Evolutionary conservation across 2,797 vertebrate species (phyloP).

Genomic region (Xenopus petersii): DNA sequence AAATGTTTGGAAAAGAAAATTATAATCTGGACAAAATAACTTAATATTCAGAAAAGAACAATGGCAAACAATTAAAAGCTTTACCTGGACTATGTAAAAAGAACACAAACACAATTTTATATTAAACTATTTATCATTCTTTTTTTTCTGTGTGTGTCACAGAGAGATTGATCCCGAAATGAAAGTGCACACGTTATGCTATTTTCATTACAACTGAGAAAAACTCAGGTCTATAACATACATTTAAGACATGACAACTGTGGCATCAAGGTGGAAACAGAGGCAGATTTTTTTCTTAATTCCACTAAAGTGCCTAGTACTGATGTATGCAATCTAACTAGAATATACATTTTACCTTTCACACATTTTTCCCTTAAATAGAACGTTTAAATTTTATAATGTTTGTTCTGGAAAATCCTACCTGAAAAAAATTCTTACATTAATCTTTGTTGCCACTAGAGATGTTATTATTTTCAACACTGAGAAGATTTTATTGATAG

Average conservation of each 20-base stretch:
- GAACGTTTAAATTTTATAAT: too few relatives aligned
- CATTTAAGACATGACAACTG: conserved; percentile 63
- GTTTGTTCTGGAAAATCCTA: too few relatives aligned
- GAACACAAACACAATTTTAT: conserved; percentile 35
- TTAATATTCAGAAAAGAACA: conserved; percentile 53
- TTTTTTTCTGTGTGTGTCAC: conserved; percentile 62
- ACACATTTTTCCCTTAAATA: too few relatives aligned
- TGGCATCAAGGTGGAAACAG: conserved; percentile 71
- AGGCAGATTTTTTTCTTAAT: conserved; percentile 72
- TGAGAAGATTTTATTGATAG: too few relatives aligned
- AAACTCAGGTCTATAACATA: conserved; percentile 66
- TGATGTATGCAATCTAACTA: neutral
- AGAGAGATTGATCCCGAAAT: conserved; percentile 53
- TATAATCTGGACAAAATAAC: conserved; percentile 70
- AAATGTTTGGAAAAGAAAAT: conserved; percentile 87
- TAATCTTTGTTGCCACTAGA: too few relatives aligned
- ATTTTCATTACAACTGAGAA: conserved; percentile 67
- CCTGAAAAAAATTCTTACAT: too few relatives aligned
- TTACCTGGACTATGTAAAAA: conserved; percentile 53
- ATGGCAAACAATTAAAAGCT: conserved; percentile 57
- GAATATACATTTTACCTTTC: neutral
- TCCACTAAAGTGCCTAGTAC: conserved; percentile 74
- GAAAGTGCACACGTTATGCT: conserved; percentile 58
- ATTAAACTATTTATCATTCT: conserved; percentile 59
- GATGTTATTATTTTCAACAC: too few relatives aligned